A percentile compares a stretch with the other conserved stretches of the same genome.
These are phyloP conservation scores for Pangasianodon gigas DNA, from an alignment of 2,113 vertebrate species.

Conservation along the genomic window DNA sequence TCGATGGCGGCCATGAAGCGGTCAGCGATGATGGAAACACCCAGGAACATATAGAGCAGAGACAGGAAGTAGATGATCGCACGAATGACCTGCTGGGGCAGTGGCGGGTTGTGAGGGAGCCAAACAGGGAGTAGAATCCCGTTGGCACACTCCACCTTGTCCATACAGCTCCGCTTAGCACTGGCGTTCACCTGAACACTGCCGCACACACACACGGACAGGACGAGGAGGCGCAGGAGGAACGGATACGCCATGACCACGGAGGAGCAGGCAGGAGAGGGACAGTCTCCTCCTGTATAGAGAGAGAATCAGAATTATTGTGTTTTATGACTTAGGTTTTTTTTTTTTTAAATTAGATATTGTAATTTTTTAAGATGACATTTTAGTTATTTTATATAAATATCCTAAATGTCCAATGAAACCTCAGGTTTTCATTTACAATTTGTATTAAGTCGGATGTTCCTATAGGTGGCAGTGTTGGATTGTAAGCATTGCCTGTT, in stretches of 20 bases:
- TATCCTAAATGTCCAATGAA: not conserved
- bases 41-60: constrained; percentile 93
- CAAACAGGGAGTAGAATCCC: constrained; percentile 90
- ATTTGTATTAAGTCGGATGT: not conserved
- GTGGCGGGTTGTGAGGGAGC: constrained; percentile 80
- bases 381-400: not conserved
- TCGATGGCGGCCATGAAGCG: constrained; percentile 98
- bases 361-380: not conserved
- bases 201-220: constrained; percentile 44
- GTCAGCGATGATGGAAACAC: constrained; percentile 93
- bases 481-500: not conserved
- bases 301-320: not conserved
- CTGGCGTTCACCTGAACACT: constrained; percentile 26
- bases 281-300: not conserved
- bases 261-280: constrained; percentile 18
- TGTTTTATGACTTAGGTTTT: not conserved
- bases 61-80: constrained; percentile 88
- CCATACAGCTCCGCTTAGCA: constrained; percentile 65
- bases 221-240: constrained; percentile 42
- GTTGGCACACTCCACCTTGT: constrained; percentile 71
- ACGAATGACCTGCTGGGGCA: constrained; percentile 81
- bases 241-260: constrained; percentile 40
- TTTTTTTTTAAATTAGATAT: not conserved
- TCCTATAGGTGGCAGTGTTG: not conserved
- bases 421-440: not conserved